phyloP scores from a whole-genome alignment of 2,113 vertebrate genomes.

The Buteo buteo region DNA sequence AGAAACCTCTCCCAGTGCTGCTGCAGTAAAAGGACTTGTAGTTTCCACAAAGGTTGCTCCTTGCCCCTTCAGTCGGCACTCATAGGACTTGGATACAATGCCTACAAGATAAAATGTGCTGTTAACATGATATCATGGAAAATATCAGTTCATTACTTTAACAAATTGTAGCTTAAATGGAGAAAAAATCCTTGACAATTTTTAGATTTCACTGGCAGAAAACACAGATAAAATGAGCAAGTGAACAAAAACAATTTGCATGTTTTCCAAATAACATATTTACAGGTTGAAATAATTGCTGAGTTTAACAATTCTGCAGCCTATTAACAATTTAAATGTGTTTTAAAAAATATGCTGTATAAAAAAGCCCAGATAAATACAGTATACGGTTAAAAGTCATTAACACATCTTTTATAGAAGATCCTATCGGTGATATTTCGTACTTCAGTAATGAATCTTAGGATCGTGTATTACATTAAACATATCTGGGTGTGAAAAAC shows the following conservation, averaged over 20 bases:
- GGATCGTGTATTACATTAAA: background rate
- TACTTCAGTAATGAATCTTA: background rate
- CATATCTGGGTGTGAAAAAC: background rate
- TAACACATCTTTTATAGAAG: background rate
- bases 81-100: slow-evolving; percentile 97
- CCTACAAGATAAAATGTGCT: slow-evolving; percentile 73
- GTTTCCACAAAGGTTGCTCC: slow-evolving; percentile 92
- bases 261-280: slow-evolving; percentile 47
- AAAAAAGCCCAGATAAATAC: background rate
- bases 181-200: background rate
- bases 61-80: slow-evolving; percentile 95
- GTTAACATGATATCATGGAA: background rate
- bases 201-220: slow-evolving; percentile 29
- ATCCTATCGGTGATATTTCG: background rate
- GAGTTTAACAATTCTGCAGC: slow-evolving; percentile 32
- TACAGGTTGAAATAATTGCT: slow-evolving; percentile 55
- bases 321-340: slow-evolving; percentile 50
- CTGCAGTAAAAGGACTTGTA: slow-evolving; percentile 70
- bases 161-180: background rate
- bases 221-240: slow-evolving; percentile 26
- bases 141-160: background rate
- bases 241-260: slow-evolving; percentile 19
- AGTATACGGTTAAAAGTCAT: slow-evolving; percentile 20
- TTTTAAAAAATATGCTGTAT: background rate
- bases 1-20: slow-evolving; percentile 67